Evolutionary conservation across 2,113 vertebrate species (phyloP), one percentile per base, ranked within the genome.

Genomic region (Mastomys natalensis): DNA sequence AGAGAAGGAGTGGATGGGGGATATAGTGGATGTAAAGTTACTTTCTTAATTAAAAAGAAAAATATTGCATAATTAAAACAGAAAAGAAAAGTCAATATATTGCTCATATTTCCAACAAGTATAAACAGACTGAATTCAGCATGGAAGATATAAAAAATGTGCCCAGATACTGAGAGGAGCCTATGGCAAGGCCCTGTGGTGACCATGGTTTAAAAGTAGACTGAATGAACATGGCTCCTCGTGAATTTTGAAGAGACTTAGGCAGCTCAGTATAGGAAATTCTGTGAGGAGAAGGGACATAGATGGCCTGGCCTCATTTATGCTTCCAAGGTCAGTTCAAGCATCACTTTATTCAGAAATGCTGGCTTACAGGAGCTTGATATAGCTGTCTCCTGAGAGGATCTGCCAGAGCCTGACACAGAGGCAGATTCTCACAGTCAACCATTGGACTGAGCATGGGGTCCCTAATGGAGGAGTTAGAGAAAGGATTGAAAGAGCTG

Each of bases 231-330:
- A 68, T 4, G 31, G 1, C 4, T 17, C 17, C 4, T 43, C 0
- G 43, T 58, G 45, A 70, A 60, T 72, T 60, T 55, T 74, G 78
- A 87, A 2, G 62, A 26, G 3, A 68, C 26, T 87, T 37, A 40
- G 24, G 2, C 0, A n/a, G 17, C 12, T 31, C 0, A 3, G 7
- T n/a, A 10, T 53, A 76, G 12, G 3, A 40, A 16, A 76, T 3
- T 3, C 53, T 8, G 37, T 51, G 11, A 76, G 12, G 3, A n/a
- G 3, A 73, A 12, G 53, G 40, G 1, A 8, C 24, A 1, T 11
- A 78, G 0, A 3, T n/a, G 31, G 43, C 2, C 3, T 8, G n/a
- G 24, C 7, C 17, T 2, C 3, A n/a, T 62, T 34, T 24, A 43
- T 5, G 17, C 10, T 16, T 60, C 10, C 9, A 37, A 2, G 43